phyloP scores from a whole-genome alignment of 1,140 invertebrate genomes.

The Dermatophagoides farinae region DNA sequence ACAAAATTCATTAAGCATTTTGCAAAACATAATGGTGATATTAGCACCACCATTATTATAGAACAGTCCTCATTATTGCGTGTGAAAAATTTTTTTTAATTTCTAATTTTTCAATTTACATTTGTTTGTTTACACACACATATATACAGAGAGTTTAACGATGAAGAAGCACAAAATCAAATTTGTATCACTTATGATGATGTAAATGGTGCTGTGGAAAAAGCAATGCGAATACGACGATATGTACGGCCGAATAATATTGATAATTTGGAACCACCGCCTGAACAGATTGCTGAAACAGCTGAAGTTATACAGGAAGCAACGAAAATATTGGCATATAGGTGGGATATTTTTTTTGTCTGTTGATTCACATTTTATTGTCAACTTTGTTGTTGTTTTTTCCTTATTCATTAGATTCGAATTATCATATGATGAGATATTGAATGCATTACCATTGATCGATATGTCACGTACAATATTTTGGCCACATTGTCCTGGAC shows the following conservation, averaged over 20 bases:
- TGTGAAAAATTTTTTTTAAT: neutral
- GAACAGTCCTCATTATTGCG: no score
- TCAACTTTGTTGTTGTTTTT: neutral
- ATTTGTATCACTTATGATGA: constrained; percentile 14
- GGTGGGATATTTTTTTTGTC: neutral
- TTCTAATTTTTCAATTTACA: neutral
- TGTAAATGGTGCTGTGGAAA: constrained; percentile 7
- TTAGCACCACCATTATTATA: no score
- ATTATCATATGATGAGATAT: constrained; percentile 61
- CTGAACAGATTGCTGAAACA: constrained; percentile 11
- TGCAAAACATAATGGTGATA: neutral
- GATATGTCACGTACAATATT: constrained; percentile 62
- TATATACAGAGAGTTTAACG: no score
- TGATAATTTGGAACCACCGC: constrained; percentile 15
- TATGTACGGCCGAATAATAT: constrained; percentile 15
- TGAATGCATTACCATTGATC: constrained; percentile 61
- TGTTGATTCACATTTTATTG: neutral
- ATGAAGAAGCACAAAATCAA: neutral
- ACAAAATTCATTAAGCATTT: neutral
- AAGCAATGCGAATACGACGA: constrained; percentile 38
- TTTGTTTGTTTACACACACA: no score
- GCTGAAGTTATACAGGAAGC: constrained; percentile 16
- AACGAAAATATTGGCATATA: constrained; percentile 15
- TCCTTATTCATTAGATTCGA: constrained; percentile 41
- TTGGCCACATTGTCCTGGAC: constrained; percentile 63